Conservation (phyloP, 2,888 invertebrate species). For the Dinocampus coccinellae region DNA sequence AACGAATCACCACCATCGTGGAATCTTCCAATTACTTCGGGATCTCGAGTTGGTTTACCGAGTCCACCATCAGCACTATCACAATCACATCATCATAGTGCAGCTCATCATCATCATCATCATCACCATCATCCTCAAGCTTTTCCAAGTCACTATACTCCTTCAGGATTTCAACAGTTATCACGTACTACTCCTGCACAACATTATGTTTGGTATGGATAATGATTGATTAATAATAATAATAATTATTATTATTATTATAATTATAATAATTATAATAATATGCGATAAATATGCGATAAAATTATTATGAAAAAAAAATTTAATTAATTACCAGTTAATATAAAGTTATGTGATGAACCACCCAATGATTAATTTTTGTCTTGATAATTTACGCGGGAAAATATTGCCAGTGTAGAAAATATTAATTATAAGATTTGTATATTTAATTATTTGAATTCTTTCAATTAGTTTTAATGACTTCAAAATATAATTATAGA, state of each 20-base stretch:
- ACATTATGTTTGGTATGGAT: constrained; percentile 61
- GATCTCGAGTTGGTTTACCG: constrained; percentile 52
- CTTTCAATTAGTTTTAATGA: no score
- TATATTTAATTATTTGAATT: not conserved
- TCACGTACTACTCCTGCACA: constrained; percentile 55
- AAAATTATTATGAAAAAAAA: no score
- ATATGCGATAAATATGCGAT: no score
- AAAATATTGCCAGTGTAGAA: not conserved
- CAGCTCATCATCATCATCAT: constrained; percentile 53
- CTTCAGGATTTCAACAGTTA: constrained; percentile 62
- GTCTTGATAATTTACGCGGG: no score
- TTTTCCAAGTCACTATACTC: constrained; percentile 58
- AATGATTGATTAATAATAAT: not conserved
- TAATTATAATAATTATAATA: no score
- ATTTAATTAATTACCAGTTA: not conserved
- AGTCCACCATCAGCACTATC: constrained; percentile 57
- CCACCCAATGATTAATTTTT: not conserved
- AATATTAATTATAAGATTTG: not conserved
- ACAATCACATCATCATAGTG: constrained; percentile 53
- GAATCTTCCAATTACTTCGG: constrained; percentile 56
- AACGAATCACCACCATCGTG: constrained; percentile 58
- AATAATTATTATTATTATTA: not conserved
- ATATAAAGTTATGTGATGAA: not conserved
- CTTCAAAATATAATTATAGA: no score
- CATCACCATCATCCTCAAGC: constrained; percentile 60